Conservation (phyloP, 1,140 invertebrate species). For the Phymorhynchus buccinoides region DNA sequence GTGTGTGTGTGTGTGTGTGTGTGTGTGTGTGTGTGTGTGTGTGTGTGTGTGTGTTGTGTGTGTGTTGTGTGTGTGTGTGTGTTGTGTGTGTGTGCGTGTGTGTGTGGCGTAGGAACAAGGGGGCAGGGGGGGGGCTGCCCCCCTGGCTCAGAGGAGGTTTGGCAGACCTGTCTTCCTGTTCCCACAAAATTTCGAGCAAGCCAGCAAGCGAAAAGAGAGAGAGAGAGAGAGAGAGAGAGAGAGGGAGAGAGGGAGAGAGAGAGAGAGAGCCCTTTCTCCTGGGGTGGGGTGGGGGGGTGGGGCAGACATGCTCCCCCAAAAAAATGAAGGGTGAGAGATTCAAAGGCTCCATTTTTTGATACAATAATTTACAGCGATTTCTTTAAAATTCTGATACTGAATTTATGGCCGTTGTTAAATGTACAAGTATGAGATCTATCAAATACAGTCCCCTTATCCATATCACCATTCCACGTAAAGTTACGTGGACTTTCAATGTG, state of each 20-base stretch:
- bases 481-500: too few relatives aligned
- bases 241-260: not conserved
- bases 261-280: too few relatives aligned
- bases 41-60: not conserved
- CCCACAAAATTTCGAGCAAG: not conserved
- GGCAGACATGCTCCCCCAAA: too few relatives aligned
- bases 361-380: not conserved
- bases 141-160: not conserved
- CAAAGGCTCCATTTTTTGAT: not conserved
- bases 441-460: too few relatives aligned
- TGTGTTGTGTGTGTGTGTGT: too few relatives aligned
- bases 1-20: too few relatives aligned
- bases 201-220: not conserved
- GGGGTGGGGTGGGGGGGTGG: too few relatives aligned
- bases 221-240: conserved; percentile 29
- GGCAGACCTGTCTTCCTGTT: not conserved
- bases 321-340: not conserved
- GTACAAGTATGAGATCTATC: not conserved
- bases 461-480: too few relatives aligned
- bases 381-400: not conserved
- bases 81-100: too few relatives aligned
- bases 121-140: not conserved
- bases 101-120: not conserved
- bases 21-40: conserved; percentile 12
- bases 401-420: not conserved